A percentile compares a stretch with the other conserved stretches of the same genome.
These are phyloP conservation scores for Euphydryas editha DNA, from an alignment of 2,888 invertebrate genomes.

Conservation along the genomic window DNA sequence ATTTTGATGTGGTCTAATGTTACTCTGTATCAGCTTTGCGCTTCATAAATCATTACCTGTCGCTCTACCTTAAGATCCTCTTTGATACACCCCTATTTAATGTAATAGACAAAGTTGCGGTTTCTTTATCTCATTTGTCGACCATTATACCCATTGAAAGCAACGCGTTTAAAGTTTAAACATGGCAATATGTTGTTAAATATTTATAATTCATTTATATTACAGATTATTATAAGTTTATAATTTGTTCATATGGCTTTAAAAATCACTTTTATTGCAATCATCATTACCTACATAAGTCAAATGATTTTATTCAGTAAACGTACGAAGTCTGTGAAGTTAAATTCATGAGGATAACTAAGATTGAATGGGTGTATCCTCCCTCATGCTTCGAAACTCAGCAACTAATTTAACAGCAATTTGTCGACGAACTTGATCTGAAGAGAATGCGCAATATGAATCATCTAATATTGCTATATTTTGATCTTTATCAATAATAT, in stretches of 20 bases:
- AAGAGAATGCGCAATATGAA: conserved; percentile 41
- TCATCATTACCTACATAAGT: neutral
- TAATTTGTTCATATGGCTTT: neutral
- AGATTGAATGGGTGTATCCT: conserved; percentile 41
- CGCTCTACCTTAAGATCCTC: conserved; percentile 35
- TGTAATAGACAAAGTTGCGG: conserved; percentile 27
- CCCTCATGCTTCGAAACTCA: conserved; percentile 44
- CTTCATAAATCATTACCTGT: conserved; percentile 80
- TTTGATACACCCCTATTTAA: conserved; percentile 26
- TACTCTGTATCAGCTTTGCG: conserved; percentile 71
- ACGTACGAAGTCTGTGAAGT: conserved; percentile 30
- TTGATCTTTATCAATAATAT: conserved; percentile 45
- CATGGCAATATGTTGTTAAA: neutral
- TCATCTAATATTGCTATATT: conserved; percentile 50
- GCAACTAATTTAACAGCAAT: conserved; percentile 65
- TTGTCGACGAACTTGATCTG: conserved; percentile 51
- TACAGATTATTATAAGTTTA: neutral
- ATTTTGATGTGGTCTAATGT: conserved; percentile 78
- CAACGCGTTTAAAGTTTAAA: neutral
- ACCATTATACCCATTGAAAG: neutral
- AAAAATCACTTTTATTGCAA: neutral
- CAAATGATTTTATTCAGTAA: conserved; percentile 3
- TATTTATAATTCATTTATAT: neutral
- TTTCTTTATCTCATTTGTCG: neutral
- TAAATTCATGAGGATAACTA: conserved; percentile 41